Evolutionary conservation across 2,888 invertebrate species (phyloP).

Genomic region (Sialis fuliginosa): DNA sequence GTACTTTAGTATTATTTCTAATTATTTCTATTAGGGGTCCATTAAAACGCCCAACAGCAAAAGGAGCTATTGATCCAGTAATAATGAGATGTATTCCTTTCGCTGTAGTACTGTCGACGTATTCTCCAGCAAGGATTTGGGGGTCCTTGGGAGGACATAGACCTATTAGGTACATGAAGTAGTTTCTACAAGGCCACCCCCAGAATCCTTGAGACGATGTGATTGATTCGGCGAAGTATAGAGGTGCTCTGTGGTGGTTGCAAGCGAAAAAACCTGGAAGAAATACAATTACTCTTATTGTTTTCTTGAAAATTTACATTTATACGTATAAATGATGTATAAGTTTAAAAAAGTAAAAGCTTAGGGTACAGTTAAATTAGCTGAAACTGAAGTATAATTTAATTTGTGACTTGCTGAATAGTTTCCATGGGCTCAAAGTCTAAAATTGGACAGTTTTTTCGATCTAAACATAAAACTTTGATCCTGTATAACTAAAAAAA

Average conservation of each 20-base stretch:
- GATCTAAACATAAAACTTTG: no score
- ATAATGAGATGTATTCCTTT: slow-evolving; percentile 35
- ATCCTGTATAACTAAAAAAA: no score
- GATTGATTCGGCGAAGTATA: slow-evolving; percentile 46
- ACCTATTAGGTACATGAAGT: slow-evolving; percentile 35
- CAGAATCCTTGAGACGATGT: slow-evolving; percentile 41
- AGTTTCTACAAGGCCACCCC: slow-evolving; percentile 44
- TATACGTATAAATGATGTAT: not conserved
- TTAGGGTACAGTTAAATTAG: no score
- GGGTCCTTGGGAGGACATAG: slow-evolving; percentile 34
- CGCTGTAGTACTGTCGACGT: slow-evolving; percentile 18
- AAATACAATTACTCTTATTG: slow-evolving; percentile 3
- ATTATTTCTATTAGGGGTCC: slow-evolving; percentile 21
- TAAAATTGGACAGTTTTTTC: no score
- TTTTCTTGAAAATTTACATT: not conserved
- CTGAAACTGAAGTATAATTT: no score
- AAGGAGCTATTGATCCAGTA: slow-evolving; percentile 35
- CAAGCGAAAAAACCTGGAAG: slow-evolving; percentile 38
- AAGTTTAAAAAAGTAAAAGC: not conserved
- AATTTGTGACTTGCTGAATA: no score
- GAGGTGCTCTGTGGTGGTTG: slow-evolving; percentile 42
- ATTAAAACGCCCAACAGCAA: slow-evolving; percentile 37
- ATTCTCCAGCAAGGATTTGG: slow-evolving; percentile 31
- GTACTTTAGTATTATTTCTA: slow-evolving; percentile 3
- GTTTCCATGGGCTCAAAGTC: no score